These are phyloP conservation scores for Popillia japonica DNA, from an alignment of 1,140 invertebrate genomes.

Conservation along the genomic window DNA sequence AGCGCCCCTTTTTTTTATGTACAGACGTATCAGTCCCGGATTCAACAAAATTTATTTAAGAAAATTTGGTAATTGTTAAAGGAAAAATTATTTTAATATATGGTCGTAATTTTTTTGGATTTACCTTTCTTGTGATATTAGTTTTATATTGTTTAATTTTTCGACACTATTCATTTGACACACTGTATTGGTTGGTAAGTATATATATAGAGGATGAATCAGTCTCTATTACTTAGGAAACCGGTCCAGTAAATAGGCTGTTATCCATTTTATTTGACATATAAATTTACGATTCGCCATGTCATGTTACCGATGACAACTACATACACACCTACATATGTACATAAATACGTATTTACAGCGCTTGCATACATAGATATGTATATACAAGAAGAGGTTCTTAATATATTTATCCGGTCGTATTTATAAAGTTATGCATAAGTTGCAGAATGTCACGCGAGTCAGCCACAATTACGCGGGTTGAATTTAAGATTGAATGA, in stretches of 20 bases:
- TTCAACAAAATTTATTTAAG: too few species aligned
- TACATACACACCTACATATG: background rate
- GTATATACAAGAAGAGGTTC: constrained; percentile 36
- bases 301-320: constrained; percentile 8
- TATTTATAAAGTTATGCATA: constrained; percentile 47
- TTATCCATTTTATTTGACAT: constrained; percentile 46
- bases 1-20: too few species aligned
- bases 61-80: too few species aligned
- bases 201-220: too few species aligned
- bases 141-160: too few species aligned
- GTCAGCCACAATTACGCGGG: constrained; percentile 40
- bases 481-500: background rate
- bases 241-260: background rate
- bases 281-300: constrained; percentile 45
- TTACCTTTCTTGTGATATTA: too few species aligned
- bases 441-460: constrained; percentile 40
- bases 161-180: too few species aligned
- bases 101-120: too few species aligned
- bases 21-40: too few species aligned
- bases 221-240: too few species aligned
- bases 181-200: too few species aligned
- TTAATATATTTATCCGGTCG: constrained; percentile 48
- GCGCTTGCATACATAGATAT: background rate
- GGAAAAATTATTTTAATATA: too few species aligned
- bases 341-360: background rate